These are phyloP conservation scores for Acanthococcus lagerstroemiae DNA, from an alignment of 2,888 invertebrate genomes.

Conservation along the genomic window DNA sequence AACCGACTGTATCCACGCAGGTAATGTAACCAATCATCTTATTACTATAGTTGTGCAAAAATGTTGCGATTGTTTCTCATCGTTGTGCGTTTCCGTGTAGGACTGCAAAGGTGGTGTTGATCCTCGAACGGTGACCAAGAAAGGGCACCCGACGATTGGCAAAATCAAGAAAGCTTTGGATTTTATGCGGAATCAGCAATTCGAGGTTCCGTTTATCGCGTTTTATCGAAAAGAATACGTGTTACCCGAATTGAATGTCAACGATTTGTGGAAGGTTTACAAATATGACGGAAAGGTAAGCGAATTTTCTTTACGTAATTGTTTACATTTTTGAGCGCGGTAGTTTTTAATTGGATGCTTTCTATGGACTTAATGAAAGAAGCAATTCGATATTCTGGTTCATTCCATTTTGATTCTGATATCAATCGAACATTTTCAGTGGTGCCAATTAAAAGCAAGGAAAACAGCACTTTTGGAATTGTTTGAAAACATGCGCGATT, in stretches of 20 bases:
- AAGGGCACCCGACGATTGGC: slow-evolving; percentile 61
- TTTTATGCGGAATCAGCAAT: slow-evolving; percentile 87
- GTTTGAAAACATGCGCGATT: slow-evolving; percentile 85
- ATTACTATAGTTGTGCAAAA: not conserved
- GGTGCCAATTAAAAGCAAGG: slow-evolving; percentile 78
- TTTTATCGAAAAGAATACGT: slow-evolving; percentile 98
- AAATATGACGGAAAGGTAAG: slow-evolving; percentile 79
- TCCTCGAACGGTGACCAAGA: slow-evolving; percentile 47
- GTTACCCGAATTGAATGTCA: slow-evolving; percentile 83
- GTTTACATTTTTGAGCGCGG: not conserved
- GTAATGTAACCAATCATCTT: too few relatives aligned
- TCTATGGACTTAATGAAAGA: too few relatives aligned
- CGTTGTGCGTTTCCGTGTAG: slow-evolving; percentile 38
- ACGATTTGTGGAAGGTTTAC: slow-evolving; percentile 97
- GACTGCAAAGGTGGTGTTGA: slow-evolving; percentile 43
- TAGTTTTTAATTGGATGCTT: too few relatives aligned
- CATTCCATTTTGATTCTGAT: too few relatives aligned
- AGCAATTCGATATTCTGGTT: too few relatives aligned
- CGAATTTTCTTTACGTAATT: not conserved
- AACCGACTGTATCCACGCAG: slow-evolving; percentile 70
- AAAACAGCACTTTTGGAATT: slow-evolving; percentile 71
- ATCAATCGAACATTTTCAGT: too few relatives aligned
- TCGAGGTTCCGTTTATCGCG: slow-evolving; percentile 97
- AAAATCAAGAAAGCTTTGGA: slow-evolving; percentile 91
- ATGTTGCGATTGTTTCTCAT: not conserved